Evolutionary conservation across 2,113 vertebrate species (phyloP), one percentile per base, ranked within the genome.

Genomic region (Thunnus maccoyii): DNA sequence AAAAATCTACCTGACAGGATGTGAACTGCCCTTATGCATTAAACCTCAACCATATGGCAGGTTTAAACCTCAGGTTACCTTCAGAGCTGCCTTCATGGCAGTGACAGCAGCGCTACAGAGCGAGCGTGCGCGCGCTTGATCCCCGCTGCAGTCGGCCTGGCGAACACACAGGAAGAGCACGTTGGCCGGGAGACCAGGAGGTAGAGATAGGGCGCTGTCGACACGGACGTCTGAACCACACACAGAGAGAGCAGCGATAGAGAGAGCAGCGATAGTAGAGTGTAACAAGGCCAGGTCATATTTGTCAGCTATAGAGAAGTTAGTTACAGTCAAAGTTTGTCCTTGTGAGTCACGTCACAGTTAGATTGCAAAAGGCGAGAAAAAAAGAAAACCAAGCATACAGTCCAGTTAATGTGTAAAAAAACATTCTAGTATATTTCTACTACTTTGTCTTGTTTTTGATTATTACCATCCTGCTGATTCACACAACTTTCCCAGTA

Each of bases 81-180:
- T 96, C 72, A 96, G 86, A 72, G 94, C 91, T 8, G 91, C 85
- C 90, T 96, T 96, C 79, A 96, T 91, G 18, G 90, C 94, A 0
- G 73, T 52, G 20, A 94, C 74, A 3, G 90, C 76, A 0, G 93
- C 66, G 0, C 74, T 47, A n/a, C 95, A 93, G 25, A 97, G 92
- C 0, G 93, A 92, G 50, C 20, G 82, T 3, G 91, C 91, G 0
- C 88, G 86, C 0, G 25, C 36, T n/a, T 87, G 86, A 0, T 95
- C 95, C 0, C 80, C 72, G 13, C 87, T 88, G 75, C 84, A 82
- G 89, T 96, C 95, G 0, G 91, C 91, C 0, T 96, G 95, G 0
- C 92, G 90, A 58, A 96, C 44, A 15, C 95, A 96, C 72, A 96
- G 91, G 86, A 96, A 96, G 32, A 96, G 65, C 47, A 97, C 4